phyloP scores from a whole-genome alignment of 2,113 vertebrate genomes.

The Fregetta grallaria region DNA sequence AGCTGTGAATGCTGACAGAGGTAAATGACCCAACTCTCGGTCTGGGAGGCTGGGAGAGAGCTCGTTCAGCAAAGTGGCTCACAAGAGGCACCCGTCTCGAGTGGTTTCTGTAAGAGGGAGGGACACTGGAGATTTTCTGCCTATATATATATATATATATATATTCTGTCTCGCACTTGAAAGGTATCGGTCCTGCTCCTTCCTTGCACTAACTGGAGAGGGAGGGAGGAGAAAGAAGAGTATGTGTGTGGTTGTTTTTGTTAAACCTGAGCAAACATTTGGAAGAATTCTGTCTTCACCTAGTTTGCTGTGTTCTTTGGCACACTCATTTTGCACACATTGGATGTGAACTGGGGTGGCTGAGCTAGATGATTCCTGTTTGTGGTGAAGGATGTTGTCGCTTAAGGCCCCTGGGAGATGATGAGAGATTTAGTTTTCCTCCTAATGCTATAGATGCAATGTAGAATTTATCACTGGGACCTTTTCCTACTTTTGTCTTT shows the following conservation, averaged over 20 bases:
- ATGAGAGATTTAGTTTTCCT: not conserved
- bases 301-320: not conserved
- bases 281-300: not conserved
- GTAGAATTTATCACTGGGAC: not conserved
- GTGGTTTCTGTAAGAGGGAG: not conserved
- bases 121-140: not conserved
- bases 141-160: accelerated
- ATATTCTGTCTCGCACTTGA: not conserved
- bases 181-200: not conserved
- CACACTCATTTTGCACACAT: accelerated
- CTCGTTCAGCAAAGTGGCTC: not conserved
- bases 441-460: accelerated
- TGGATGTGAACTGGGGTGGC: not conserved
- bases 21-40: not conserved
- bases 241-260: too few relatives aligned
- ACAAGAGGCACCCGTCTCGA: not conserved
- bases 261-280: not conserved
- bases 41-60: not conserved
- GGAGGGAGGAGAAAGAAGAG: not conserved
- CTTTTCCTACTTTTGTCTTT: not conserved
- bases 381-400: not conserved
- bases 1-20: not conserved
- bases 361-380: not conserved
- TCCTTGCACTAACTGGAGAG: not conserved
- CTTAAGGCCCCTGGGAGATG: not conserved